Conservation (phyloP, 2,888 invertebrate species). For the Drosophila nigritarsus region DNA sequence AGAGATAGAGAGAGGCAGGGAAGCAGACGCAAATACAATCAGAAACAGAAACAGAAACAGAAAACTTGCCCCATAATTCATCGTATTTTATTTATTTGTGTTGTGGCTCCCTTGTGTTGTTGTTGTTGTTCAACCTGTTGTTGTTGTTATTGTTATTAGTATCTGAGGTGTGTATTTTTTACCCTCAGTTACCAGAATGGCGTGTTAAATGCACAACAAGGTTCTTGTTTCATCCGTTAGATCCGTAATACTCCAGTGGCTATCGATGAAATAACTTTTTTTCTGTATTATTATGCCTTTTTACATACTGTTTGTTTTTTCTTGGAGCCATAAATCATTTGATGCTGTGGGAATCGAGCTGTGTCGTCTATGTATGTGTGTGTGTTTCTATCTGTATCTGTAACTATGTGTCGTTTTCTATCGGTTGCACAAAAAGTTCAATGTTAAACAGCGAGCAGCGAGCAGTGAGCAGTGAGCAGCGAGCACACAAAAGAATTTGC, state of each 20-base stretch:
- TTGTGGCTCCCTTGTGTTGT: conserved; percentile 29
- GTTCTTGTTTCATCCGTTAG: conserved; percentile 81
- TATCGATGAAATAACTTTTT: conserved; percentile 59
- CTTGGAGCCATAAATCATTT: conserved; percentile 72
- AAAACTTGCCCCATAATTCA: conserved; percentile 79
- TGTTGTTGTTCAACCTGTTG: conserved; percentile 38
- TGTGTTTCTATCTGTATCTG: conserved; percentile 35
- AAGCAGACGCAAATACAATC: conserved; percentile 9
- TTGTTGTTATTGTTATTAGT: conserved; percentile 26
- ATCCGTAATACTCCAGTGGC: conserved; percentile 71
- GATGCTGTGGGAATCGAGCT: conserved; percentile 73
- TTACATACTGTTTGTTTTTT: conserved; percentile 59
- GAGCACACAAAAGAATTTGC: conserved; percentile 73
- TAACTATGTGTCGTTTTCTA: conserved; percentile 45
- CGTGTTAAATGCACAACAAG: conserved; percentile 80
- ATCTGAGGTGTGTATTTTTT: conserved; percentile 52
- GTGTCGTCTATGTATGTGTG: conserved; percentile 15
- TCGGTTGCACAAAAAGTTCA: conserved; percentile 69
- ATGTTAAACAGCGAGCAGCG: conserved; percentile 61
- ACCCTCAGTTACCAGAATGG: conserved; percentile 39
- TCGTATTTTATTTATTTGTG: conserved; percentile 69
- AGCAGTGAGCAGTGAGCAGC: conserved; percentile 18
- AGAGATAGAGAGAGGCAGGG: neutral
- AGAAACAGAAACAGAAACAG: conserved; percentile 33
- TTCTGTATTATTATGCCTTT: conserved; percentile 64